Base-by-base conservation (phyloP, 2,888 invertebrate genomes). In the Drosophila niveifrons region DNA sequence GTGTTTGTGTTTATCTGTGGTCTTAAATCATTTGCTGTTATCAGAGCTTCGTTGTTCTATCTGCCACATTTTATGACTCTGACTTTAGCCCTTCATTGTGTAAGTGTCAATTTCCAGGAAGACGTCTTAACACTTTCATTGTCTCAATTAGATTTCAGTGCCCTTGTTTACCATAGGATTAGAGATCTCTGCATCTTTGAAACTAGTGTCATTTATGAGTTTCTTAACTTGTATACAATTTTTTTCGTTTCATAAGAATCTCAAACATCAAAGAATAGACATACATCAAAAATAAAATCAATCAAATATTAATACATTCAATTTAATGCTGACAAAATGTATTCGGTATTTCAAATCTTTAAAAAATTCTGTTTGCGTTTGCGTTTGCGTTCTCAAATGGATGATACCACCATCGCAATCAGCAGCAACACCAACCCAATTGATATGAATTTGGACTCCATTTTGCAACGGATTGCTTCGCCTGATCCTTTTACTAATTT, bases 101-200 rank as follows among this genome's bases (percentile, higher is more conserved):
- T 41, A 65, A 57, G 73, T 64, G 63, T 65, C 58, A 59, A 65
- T 72, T 82, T 83, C 84, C 61, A 50, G 53, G 87, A 86, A 82
- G 47, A 15, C 44, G 63, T 52, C 81, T 78, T 83, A 71, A 83
- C 87, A 87, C 81, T 78, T 83, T 78, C 84, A 31, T 75, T 80
- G 78, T 75, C 72, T 78, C 55, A 83, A 83, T 83, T 83, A 65
- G 68, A 63, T 63, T 69, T 69, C 4, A 36, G 44, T 56, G 41
- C 69, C 8, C 41, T 59, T 59, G 57, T 68, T 13, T 72, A 23
- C 36, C 23, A 7, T 41, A 3, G 39, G 13, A 13, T 15, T 6
- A 41, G 13, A 8, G 13, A 36, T 11, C 11, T 3, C 2, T 2
- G 31, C 67, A 43, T 56, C 34, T 41, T 66, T 46, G 55, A 56